Conservation (phyloP, 2,888 invertebrate species). For the Temnothorax unifasciatus region DNA sequence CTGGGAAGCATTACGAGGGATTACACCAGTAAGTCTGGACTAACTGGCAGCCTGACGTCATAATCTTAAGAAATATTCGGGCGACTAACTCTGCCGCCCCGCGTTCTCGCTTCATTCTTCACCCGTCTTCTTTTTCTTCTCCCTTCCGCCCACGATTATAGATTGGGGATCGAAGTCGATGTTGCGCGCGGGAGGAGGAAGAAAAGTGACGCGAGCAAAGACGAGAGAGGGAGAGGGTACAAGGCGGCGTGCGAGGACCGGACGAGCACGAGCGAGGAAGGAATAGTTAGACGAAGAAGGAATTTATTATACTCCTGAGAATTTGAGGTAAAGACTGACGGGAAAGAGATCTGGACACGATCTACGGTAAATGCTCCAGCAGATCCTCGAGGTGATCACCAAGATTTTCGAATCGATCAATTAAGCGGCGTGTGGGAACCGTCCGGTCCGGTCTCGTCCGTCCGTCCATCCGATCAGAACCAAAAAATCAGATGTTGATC, state of each 20-base stretch:
- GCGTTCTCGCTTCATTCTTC: slow-evolving; percentile 62
- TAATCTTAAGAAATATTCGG: slow-evolving; percentile 85
- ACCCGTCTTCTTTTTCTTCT: slow-evolving; percentile 29
- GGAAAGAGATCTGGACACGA: slow-evolving; percentile 73
- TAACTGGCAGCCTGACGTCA: slow-evolving; percentile 86
- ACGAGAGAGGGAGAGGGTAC: slow-evolving; percentile 17
- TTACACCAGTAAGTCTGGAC: slow-evolving; percentile 85
- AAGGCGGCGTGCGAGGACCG: slow-evolving; percentile 25
- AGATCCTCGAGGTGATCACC: slow-evolving; percentile 83
- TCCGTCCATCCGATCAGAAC: slow-evolving; percentile 81
- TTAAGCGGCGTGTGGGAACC: slow-evolving; percentile 86
- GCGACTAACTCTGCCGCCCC: slow-evolving; percentile 72
- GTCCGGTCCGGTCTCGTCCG: slow-evolving; percentile 78
- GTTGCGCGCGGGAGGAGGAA: slow-evolving; percentile 25
- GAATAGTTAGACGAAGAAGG: slow-evolving; percentile 40
- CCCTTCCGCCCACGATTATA: slow-evolving; percentile 55
- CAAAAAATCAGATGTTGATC: slow-evolving; percentile 84
- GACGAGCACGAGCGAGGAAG: slow-evolving; percentile 40
- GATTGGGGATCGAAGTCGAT: slow-evolving; percentile 60
- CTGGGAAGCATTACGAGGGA: slow-evolving; percentile 83
- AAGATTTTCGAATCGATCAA: slow-evolving; percentile 86
- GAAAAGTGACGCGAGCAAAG: slow-evolving; percentile 23
- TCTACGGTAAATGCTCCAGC: slow-evolving; percentile 79
- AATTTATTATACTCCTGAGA: slow-evolving; percentile 73
- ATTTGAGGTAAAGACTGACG: slow-evolving; percentile 64